A percentile compares a stretch with the other conserved stretches of the same genome.
phyloP scores from a whole-genome alignment of 2,888 invertebrate species.

The Drosophila paranaensis region DNA sequence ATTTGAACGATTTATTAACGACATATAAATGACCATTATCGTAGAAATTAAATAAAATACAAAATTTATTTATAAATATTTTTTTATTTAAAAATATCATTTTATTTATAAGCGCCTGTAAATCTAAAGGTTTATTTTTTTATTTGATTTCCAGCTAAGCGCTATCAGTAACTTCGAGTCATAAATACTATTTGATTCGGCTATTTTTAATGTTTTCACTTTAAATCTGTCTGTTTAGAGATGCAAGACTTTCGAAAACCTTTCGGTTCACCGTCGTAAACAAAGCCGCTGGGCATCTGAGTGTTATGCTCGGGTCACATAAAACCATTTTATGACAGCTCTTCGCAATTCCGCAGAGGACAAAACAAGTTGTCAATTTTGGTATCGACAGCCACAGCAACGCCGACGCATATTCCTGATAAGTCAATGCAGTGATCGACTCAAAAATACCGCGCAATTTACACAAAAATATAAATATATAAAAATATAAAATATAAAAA shows the following conservation, averaged over 20 bases:
- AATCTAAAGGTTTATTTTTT: not conserved
- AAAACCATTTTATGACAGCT: slow-evolving; percentile 48
- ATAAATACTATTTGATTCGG: not conserved
- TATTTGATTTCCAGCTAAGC: not conserved
- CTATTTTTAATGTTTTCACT: not conserved
- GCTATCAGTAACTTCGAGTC: not conserved
- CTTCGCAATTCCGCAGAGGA: slow-evolving; percentile 27
- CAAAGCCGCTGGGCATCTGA: slow-evolving; percentile 17
- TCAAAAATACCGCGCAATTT: not conserved
- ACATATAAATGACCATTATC: not conserved
- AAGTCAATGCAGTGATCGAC: not conserved
- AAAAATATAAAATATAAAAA: too few relatives aligned
- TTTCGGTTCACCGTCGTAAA: slow-evolving; percentile 24
- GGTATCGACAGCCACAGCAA: slow-evolving; percentile 15
- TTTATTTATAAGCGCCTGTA: too few relatives aligned
- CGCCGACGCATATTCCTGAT: slow-evolving; percentile 5
- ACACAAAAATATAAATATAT: too few relatives aligned
- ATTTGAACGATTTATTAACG: not conserved
- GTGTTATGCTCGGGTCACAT: slow-evolving; percentile 28
- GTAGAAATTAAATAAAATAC: not conserved
- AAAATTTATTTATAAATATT: not conserved
- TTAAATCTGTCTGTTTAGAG: not conserved
- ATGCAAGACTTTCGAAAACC: not conserved
- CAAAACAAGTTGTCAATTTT: slow-evolving; percentile 18
- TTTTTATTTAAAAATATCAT: not conserved